Evolutionary conservation across 2,113 vertebrate genomes (phyloP), one percentile per base, ranked within the genome.

Genomic region (Peromyscus maniculatus): DNA sequence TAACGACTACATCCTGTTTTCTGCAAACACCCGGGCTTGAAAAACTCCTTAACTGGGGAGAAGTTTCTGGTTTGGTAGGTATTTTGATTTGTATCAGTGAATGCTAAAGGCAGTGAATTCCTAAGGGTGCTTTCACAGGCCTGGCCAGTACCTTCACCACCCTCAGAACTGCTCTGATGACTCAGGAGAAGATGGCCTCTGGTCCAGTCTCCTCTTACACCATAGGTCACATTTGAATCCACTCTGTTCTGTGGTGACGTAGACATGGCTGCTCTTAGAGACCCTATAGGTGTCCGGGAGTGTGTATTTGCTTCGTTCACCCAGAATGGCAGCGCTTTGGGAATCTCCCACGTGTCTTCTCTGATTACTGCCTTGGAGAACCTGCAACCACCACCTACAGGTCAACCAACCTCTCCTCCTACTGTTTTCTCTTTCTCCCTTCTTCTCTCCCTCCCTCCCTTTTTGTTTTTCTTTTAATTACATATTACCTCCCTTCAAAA

Each of bases 1-100:
- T 22, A 84, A 39, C 22, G 6, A 89, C 43, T 80, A 89, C 22
- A 66, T 96, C 52, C 39, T 96, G 62, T 83, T 95, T 87, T n/a
- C 6, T 43, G 49, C 15, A 88, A 55, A 91, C 3, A 39, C 36
- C 28, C 22, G 9, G 43, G 33, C 89, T 71, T 66, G 46, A 26
- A 78, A 89, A 28, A 0, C 28, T 72, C 17, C 62, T 46, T 77
- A 64, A 17, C 15, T 64, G 28, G 78, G 21, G 84, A 62, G 49
- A 95, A 62, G 55, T 64, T 97, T 97, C 84, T 86, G 75, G 83
- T 91, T 97, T 82, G 94, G 43, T 15, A 94, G 64, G 80, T 84
- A 91, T 67, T 89, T 95, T 69, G 91, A 96, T 97, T 97, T 95
- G 52, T 93, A 96, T 97, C 95, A 91, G 82, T 72, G 87, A 96